phyloP scores from a whole-genome alignment of 2,113 vertebrate genomes.

The Zosterops pallidus region DNA sequence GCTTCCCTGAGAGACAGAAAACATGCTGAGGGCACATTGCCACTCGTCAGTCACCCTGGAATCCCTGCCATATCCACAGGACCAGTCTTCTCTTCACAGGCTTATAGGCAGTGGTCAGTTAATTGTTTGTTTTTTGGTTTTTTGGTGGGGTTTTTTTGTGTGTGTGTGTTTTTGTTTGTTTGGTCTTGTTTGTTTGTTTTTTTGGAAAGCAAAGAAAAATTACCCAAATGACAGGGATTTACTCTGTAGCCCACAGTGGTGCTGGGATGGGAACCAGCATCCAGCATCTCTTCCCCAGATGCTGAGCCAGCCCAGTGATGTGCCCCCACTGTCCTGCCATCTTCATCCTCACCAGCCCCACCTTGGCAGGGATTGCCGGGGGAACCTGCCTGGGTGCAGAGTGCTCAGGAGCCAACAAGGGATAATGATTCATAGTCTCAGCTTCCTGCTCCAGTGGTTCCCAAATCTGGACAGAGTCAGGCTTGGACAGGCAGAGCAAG shows the following conservation, averaged over 20 bases:
- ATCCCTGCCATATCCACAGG: not conserved
- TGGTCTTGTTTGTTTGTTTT: not conserved
- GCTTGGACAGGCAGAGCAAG: not conserved
- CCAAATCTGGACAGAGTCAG: not conserved
- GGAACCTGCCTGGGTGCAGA: not conserved
- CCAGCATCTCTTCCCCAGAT: not conserved
- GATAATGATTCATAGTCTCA: not conserved
- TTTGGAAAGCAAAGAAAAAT: not conserved
- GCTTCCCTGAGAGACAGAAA: not conserved
- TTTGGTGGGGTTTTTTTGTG: not conserved
- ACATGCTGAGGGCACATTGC: not conserved
- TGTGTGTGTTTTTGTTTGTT: no score
- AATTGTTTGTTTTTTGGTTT: not conserved
- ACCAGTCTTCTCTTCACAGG: not conserved
- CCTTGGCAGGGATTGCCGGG: not conserved
- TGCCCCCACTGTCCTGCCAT: not conserved
- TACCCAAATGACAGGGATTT: not conserved
- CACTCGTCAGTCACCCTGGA: not conserved
- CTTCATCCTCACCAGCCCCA: not conserved
- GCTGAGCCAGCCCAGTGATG: not conserved
- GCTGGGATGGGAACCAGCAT: not conserved
- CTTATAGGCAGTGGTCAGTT: not conserved
- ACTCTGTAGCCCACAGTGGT: not conserved
- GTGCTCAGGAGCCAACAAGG: accelerated
- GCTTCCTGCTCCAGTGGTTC: not conserved